Evolutionary conservation across 2,888 invertebrate species (phyloP).

Genomic region (Odontocolon sp.): DNA sequence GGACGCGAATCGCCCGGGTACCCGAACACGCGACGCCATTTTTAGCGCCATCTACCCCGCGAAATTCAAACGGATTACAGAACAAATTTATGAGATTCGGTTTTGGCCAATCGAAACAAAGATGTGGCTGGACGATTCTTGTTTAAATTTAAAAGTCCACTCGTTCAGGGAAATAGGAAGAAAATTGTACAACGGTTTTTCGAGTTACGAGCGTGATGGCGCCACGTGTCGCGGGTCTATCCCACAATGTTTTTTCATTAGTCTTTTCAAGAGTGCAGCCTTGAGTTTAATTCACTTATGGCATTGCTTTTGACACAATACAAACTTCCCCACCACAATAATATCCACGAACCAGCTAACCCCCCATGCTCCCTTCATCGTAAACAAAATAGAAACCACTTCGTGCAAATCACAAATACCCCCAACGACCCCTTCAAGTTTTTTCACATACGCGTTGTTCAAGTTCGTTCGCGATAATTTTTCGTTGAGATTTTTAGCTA

Average conservation of each 20-base stretch:
- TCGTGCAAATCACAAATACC: slow-evolving; percentile 60
- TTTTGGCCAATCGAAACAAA: too few relatives aligned
- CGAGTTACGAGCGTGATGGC: slow-evolving; percentile 33
- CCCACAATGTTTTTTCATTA: slow-evolving; percentile 72
- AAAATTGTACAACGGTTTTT: background rate
- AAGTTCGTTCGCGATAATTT: slow-evolving; percentile 77
- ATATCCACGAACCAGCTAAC: slow-evolving; percentile 70
- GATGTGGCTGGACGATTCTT: too few relatives aligned
- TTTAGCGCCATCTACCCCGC: background rate
- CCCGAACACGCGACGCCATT: slow-evolving; percentile 59
- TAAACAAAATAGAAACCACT: slow-evolving; percentile 62
- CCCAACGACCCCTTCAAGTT: too few relatives aligned
- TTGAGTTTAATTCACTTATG: slow-evolving; percentile 80
- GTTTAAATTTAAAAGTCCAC: background rate
- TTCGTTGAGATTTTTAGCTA: slow-evolving; percentile 46
- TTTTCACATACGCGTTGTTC: slow-evolving; percentile 79
- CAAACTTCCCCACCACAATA: slow-evolving; percentile 70
- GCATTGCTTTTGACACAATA: slow-evolving; percentile 80
- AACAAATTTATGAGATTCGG: too few relatives aligned
- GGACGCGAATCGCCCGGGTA: slow-evolving; percentile 78
- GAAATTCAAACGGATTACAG: background rate
- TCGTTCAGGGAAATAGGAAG: background rate
- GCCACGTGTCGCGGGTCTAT: slow-evolving; percentile 67
- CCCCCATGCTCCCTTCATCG: slow-evolving; percentile 61
- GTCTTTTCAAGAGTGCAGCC: slow-evolving; percentile 78